These are phyloP conservation scores for Ptilodon capucinus DNA, from an alignment of 2,888 invertebrate species.

Conservation along the genomic window DNA sequence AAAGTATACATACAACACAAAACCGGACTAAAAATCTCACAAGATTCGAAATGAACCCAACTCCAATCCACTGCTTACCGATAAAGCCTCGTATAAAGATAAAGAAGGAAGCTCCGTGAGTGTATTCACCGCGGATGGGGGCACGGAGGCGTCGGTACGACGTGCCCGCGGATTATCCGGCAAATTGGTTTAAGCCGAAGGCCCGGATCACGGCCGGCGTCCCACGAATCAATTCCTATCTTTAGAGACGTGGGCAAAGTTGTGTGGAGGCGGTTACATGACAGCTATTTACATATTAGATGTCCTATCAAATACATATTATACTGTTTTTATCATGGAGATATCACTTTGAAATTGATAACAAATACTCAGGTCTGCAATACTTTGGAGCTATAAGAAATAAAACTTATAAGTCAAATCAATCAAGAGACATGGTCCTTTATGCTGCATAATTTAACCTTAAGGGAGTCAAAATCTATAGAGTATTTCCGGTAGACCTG, in stretches of 20 bases:
- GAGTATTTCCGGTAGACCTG: no score
- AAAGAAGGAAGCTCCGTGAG: conserved; percentile 25
- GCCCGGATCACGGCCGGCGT: conserved; percentile 47
- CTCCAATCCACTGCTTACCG: conserved; percentile 9
- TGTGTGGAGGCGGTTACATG: conserved; percentile 22
- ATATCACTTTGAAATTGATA: no score
- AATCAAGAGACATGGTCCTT: no score
- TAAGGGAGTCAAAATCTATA: no score
- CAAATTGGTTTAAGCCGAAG: conserved; percentile 70
- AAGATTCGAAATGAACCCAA: not conserved
- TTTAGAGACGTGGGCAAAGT: conserved; percentile 33
- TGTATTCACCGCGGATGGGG: conserved; percentile 22
- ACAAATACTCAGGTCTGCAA: no score
- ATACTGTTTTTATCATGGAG: no score
- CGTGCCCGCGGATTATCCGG: conserved; percentile 66
- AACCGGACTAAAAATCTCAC: not conserved
- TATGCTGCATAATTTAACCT: no score
- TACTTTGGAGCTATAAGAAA: no score
- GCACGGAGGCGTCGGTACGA: conserved; percentile 55
- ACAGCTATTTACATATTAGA: no score
- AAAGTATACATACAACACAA: no score
- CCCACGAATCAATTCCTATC: conserved; percentile 65
- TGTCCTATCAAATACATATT: no score
- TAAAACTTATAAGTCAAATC: no score
- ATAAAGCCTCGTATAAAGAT: conserved; percentile 34